Evolutionary conservation across 1,140 invertebrate species (phyloP), one percentile per base, ranked within the genome.

Genomic region (Carposina sasakii): DNA sequence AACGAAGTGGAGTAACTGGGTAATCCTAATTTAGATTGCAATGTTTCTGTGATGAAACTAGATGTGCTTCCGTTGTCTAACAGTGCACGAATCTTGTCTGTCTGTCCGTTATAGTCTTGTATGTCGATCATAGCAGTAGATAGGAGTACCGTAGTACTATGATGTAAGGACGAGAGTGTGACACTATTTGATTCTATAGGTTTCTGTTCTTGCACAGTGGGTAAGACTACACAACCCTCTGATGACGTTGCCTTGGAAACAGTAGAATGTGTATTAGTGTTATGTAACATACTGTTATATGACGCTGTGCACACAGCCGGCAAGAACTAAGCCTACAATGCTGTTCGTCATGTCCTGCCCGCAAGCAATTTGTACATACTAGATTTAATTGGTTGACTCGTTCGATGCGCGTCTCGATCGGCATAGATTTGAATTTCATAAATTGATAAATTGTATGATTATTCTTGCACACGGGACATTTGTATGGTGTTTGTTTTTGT

Each of bases 401-500:
- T 26, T 43, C 23, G 2, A 43, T 16, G 6, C 40, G 10, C 12
- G 22, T 26, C 30, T 43, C 24, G 8, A 43, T 19, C 5, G 40
- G n/a, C 22, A 43, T n/a, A 19, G 23, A n/a, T 28, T 43, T 43
- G 40, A 43, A 43, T 20, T 19, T 13, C 16, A 15, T 16, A 28
- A 22, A 43, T 43, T 43, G 40, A 16, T 43, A 43, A 16, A 43
- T 28, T 2, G 40, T 15, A 15, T 43, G 40, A 19, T 19, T 26
- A 17, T 19, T 19, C 30, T 15, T 26, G 24, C 40, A 43, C 5
- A 43, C 6, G 30, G 24, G 40, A 16, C 40, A 43, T 43, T 5
- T 15, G n/a, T 19, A 26, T 28, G 15, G 22, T 40, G 17, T 10
- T 40, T 21, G 21, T 33, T 8, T 5, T n/a, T n/a, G n/a, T n/a